Base-by-base conservation (phyloP, 37 sponge, comb jelly and placozoan species). In the Cliona cf. orientalis region DNA sequence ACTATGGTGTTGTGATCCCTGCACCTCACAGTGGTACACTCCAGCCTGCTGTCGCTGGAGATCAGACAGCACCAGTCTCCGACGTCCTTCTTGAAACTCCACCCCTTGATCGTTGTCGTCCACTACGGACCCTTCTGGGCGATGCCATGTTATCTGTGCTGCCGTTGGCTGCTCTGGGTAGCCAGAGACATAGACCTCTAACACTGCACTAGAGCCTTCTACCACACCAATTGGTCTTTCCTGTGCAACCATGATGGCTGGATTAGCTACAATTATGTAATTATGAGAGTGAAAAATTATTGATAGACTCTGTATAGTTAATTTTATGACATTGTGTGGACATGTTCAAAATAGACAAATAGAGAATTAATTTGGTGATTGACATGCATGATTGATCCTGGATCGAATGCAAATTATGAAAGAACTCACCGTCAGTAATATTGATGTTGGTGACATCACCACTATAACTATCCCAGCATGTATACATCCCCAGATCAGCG, bases 401-500 rank as follows among this genome's bases (percentile, higher is more conserved):
- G 17, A 5, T 58, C 26, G 59, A 58, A 3, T 28, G 2, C 23
- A 22, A 70, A 11, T 41, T 1, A 42, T 40, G 2, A 22, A 40
- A 23, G 2, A 28, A 28, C 67, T 49, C 5, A 49, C 83, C 64
- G 23, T 26, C 49, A 22, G 83, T 73, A 49, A 73, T 64, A 28
- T 72, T 82, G 33, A 82, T 26, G 17, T 37, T 39, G 5, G 63
- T 12, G 2, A 35, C 12, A 7, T 72, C 74, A 11, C 39, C 36
- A 17, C 64, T 82, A 2, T 0, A 34, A 11, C 7, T 34, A 32
- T 82, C 83, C 43, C 19, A 19, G 44, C 83, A 82, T n/a, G 53
- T 62, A 38, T 82, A 82, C 5, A 63, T 29, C 0, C 65, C 83
- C n/a, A 60, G 19, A 32, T 82, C 61, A 1, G 42, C 23, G 45